phyloP scores from a whole-genome alignment of 2,888 invertebrate genomes.

The Thera britannica region DNA sequence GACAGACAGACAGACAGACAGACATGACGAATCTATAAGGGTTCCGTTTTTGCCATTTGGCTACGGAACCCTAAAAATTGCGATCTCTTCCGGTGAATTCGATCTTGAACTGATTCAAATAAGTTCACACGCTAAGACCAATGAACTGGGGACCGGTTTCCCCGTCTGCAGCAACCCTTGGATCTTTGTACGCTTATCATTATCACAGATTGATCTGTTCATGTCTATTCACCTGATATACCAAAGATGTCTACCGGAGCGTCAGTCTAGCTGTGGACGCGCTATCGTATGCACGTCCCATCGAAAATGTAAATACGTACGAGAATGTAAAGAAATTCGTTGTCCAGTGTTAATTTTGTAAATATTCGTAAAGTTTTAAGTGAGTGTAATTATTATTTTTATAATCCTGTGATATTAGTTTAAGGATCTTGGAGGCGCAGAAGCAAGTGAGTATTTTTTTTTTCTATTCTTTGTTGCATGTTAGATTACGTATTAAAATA shows the following conservation, averaged over 20 bases:
- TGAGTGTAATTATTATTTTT: slow-evolving; percentile 53
- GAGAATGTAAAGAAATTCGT: slow-evolving; percentile 51
- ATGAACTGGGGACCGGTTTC: slow-evolving; percentile 35
- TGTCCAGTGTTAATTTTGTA: slow-evolving; percentile 63
- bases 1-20: no score
- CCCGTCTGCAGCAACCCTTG: slow-evolving; percentile 15
- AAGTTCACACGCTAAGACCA: slow-evolving; percentile 21
- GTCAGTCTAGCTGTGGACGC: slow-evolving; percentile 61
- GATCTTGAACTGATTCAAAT: neutral
- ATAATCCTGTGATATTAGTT: slow-evolving; percentile 81
- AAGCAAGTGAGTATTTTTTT: slow-evolving; percentile 70
- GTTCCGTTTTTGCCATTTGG: no score
- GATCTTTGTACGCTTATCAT: slow-evolving; percentile 59
- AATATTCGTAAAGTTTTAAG: slow-evolving; percentile 48
- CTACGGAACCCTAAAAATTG: no score
- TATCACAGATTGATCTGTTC: slow-evolving; percentile 73
- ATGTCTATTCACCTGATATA: slow-evolving; percentile 72
- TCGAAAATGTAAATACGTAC: slow-evolving; percentile 57
- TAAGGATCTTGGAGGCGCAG: slow-evolving; percentile 58
- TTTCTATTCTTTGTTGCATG: slow-evolving; percentile 27
- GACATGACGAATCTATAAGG: no score
- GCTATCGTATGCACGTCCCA: slow-evolving; percentile 53
- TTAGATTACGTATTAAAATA: slow-evolving; percentile 5
- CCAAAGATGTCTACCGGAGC: slow-evolving; percentile 52
- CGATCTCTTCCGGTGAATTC: neutral